Percentiles rank a stretch among this genome's conserved stretches.
phyloP scores from a whole-genome alignment of 2,113 vertebrate genomes.

The Callipepla californica region DNA sequence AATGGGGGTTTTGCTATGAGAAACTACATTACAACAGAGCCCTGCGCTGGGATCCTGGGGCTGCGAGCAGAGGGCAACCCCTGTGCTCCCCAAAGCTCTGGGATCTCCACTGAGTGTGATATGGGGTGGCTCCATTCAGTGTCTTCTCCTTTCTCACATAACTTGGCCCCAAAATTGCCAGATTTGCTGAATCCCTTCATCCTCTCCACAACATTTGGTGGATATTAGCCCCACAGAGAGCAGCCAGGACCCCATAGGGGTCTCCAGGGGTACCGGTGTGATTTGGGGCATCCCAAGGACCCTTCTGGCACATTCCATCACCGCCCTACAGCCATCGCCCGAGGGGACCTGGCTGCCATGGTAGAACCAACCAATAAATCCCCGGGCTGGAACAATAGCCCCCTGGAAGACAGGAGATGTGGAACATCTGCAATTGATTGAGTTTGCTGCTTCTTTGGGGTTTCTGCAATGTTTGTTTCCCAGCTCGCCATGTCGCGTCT shows the following conservation, averaged over 20 bases:
- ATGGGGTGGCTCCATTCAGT: no score
- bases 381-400: not conserved
- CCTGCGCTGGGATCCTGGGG: not conserved
- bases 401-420: constrained; percentile 46
- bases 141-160: rapidly evolving
- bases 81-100: not conserved
- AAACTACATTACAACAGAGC: not conserved
- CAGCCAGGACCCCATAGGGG: not conserved
- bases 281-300: not conserved
- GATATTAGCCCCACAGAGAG: not conserved
- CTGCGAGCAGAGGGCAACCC: not conserved
- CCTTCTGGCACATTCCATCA: not conserved
- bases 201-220: not conserved
- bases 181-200: not conserved
- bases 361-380: not conserved
- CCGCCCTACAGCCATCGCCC: not conserved
- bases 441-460: not conserved
- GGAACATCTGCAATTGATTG: constrained; percentile 51
- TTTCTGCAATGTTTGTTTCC: constrained; percentile 44
- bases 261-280: not conserved
- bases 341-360: not conserved
- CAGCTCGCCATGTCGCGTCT: not conserved
- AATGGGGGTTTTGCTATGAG: not conserved
- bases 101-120: not conserved
- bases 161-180: rapidly evolving